These are phyloP conservation scores for Helostoma temminkii DNA, from an alignment of 2,797 vertebrate species.

Conservation along the genomic window DNA sequence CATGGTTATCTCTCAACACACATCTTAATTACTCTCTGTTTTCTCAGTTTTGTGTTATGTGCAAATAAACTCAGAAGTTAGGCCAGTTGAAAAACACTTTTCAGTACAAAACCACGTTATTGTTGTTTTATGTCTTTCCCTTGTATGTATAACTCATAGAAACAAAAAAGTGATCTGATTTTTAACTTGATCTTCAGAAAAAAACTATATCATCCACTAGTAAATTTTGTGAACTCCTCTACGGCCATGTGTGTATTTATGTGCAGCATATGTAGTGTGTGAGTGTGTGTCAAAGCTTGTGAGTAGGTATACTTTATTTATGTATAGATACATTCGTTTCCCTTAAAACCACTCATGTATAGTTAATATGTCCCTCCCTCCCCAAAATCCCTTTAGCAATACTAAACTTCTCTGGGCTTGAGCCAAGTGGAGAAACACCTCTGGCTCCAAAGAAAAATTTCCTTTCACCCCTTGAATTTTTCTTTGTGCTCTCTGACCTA, in stretches of 20 bases:
- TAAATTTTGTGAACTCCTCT: slow-evolving; percentile 15
- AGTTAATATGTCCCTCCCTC: slow-evolving; percentile 48
- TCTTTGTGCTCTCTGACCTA: slow-evolving; percentile 72
- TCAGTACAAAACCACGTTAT: slow-evolving; percentile 3
- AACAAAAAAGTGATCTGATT: slow-evolving; percentile 1
- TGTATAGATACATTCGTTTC: slow-evolving; percentile 52
- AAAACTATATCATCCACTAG: slow-evolving; percentile 3
- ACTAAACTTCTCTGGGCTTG: slow-evolving; percentile 50
- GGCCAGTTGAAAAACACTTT: slow-evolving; percentile 10
- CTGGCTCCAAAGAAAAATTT: slow-evolving; percentile 58
- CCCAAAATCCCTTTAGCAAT: slow-evolving; percentile 49
- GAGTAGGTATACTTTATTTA: slow-evolving; percentile 64
- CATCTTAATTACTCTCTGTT: slow-evolving; percentile 48
- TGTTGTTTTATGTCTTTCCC: not conserved
- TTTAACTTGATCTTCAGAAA: slow-evolving; percentile 5
- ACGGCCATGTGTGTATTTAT: slow-evolving; percentile 25
- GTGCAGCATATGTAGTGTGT: not conserved
- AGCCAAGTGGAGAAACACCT: slow-evolving; percentile 59
- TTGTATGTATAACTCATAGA: slow-evolving; percentile 1
- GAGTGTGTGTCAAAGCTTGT: not conserved
- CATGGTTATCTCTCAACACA: slow-evolving; percentile 46
- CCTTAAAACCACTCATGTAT: slow-evolving; percentile 63
- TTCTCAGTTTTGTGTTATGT: slow-evolving; percentile 22
- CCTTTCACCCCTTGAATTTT: slow-evolving; percentile 64
- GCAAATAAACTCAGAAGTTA: slow-evolving; percentile 34